Evolutionary conservation across 2,113 vertebrate genomes (phyloP), one percentile per base, ranked within the genome.

Genomic region (Catharus fuscescens): DNA sequence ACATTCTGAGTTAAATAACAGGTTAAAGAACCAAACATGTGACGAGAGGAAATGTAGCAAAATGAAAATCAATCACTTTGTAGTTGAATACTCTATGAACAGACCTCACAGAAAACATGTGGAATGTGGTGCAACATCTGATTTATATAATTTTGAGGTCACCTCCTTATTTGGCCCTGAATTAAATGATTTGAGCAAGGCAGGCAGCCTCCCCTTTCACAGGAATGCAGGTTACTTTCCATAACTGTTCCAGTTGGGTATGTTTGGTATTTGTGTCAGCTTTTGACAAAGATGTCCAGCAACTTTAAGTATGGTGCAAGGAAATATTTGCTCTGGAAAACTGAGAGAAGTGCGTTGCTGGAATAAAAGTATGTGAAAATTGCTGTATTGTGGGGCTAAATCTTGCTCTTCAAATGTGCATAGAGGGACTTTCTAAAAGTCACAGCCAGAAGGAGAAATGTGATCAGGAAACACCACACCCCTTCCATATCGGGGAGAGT

Each of bases 51-150:
- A 97, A 92, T 95, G 85, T 66, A 96, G 86, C 91, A 96, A 97
- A 97, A 93, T 71, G 82, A 85, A 88, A 97, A 96, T 95, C 72
- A 90, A 70, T 95, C 72, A 71, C 93, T 96, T 96, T 92, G 73
- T 92, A 92, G 85, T 84, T 93, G 91, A 96, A 94, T 97, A 91
- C 81, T 96, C 77, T 78, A 85, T 93, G 88, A 97, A 94, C 70
- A 83, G 66, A 87, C 81, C 85, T 96, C 85, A 94, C 19, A 95
- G 92, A 96, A 97, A 96, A 95, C 91, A 70, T 8, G 19, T 86
- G 54, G 29, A 83, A 50, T 74, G 62, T 62, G 47, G 59, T 90
- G 54, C 59, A 91, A 71, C 38, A 48, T 91, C 64, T 93, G 71
- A 95, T 95, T 94, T 95, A 61, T 86, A 57, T 93, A 92, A 74